Conservation (phyloP, 2,113 vertebrate species). For the Balaeniceps rex region DNA sequence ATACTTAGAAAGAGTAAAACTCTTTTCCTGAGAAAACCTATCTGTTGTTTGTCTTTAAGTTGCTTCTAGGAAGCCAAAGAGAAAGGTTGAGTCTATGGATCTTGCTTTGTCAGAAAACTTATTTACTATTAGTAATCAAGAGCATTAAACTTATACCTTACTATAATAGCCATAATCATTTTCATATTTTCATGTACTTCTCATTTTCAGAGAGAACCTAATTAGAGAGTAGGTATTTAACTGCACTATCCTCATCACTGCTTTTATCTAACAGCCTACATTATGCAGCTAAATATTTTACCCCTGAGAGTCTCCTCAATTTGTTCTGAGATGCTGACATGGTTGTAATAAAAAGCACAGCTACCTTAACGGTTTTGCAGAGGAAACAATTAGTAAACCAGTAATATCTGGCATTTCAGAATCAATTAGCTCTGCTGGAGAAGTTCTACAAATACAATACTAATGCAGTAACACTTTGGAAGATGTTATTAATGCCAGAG, state of each 20-base stretch:
- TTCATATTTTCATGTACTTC: background rate
- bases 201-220: background rate
- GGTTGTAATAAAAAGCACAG: background rate
- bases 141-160: background rate
- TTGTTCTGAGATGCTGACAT: background rate
- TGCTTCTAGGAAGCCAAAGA: background rate
- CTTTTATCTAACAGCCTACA: background rate
- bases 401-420: background rate
- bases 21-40: background rate
- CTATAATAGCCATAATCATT: background rate
- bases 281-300: background rate
- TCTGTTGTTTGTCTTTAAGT: background rate
- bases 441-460: background rate
- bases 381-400: conserved; percentile 1
- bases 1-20: background rate
- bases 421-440: background rate
- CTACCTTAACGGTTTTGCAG: background rate
- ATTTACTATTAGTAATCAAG: background rate
- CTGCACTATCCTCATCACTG: background rate
- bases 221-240: conserved; percentile 2
- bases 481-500: background rate
- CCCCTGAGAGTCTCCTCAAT: background rate
- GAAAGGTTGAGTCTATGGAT: background rate
- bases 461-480: background rate
- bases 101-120: background rate